Percentiles rank a stretch among this genome's conserved stretches.
These are phyloP conservation scores for Tromatobia lineatoria DNA, from an alignment of 2,888 invertebrate genomes.

Conservation along the genomic window DNA sequence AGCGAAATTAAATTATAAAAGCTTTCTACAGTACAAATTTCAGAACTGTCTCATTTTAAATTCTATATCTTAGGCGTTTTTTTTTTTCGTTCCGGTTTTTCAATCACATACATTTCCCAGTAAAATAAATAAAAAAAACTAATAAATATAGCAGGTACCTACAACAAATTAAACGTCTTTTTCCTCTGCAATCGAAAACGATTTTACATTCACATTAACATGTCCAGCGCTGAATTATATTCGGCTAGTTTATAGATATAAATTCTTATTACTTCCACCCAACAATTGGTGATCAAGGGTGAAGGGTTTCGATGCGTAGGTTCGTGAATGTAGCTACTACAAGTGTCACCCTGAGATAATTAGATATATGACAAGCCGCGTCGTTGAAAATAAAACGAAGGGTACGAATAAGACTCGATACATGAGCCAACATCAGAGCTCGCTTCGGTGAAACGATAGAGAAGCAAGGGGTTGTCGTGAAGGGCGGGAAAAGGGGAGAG, in stretches of 20 bases:
- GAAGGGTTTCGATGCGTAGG: neutral
- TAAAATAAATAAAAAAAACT: too few species aligned
- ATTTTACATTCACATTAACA: too few species aligned
- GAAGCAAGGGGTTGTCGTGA: constrained; percentile 42
- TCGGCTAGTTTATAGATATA: neutral
- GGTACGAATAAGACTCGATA: constrained; percentile 56
- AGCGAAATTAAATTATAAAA: too few species aligned
- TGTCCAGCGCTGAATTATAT: neutral
- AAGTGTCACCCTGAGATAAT: neutral
- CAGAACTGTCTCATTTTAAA: too few species aligned
- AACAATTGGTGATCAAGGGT: neutral
- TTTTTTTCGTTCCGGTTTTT: too few species aligned
- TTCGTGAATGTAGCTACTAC: neutral
- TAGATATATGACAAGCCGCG: neutral
- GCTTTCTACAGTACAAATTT: too few species aligned
- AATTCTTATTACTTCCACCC: neutral
- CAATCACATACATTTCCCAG: too few species aligned
- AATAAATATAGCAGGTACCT: too few species aligned
- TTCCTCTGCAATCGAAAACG: too few species aligned
- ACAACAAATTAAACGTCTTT: too few species aligned
- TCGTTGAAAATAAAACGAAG: constrained; percentile 22
- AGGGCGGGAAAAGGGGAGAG: constrained; percentile 50
- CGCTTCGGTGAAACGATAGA: constrained; percentile 58
- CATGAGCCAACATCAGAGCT: constrained; percentile 62
- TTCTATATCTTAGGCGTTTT: too few species aligned